Conservation (phyloP, 1,140 invertebrate species). For the Zaprionus nigranus region DNA sequence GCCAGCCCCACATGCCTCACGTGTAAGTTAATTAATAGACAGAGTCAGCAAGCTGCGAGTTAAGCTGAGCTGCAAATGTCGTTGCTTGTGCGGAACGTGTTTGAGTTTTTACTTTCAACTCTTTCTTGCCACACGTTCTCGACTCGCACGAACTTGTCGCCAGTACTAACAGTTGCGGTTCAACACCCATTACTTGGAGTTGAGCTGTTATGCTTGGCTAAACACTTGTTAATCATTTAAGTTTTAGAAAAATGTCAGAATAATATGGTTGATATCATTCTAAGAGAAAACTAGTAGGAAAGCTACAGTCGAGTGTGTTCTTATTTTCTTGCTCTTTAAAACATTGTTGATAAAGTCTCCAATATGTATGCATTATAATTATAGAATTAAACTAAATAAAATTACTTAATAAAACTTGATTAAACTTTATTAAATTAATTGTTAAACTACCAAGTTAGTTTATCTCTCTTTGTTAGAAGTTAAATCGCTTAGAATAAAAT, state of each 20-base stretch:
- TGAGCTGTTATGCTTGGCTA: background rate
- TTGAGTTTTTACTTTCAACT: conserved; percentile 23
- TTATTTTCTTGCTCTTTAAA: no score
- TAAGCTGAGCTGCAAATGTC: conserved; percentile 30
- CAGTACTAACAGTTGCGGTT: background rate
- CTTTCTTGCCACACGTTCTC: conserved; percentile 18
- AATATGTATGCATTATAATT: no score
- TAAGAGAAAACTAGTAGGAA: no score
- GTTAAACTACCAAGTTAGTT: background rate
- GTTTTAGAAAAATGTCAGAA: background rate
- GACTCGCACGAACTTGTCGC: conserved; percentile 7
- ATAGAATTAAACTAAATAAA: no score
- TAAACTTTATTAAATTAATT: no score
- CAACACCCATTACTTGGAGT: conserved; percentile 2
- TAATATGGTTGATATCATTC: no score
- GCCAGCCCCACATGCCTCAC: conserved; percentile 14
- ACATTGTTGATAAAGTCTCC: no score
- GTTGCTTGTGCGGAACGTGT: conserved; percentile 31
- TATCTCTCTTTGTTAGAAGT: background rate
- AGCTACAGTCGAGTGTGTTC: no score
- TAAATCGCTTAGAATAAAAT: background rate
- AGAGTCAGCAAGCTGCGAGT: conserved; percentile 42
- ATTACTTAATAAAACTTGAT: no score
- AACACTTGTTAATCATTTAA: background rate
- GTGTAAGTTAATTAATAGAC: conserved; percentile 69